Conservation (phyloP, 2,797 vertebrate species). For the Taeniopygia guttata region DNA sequence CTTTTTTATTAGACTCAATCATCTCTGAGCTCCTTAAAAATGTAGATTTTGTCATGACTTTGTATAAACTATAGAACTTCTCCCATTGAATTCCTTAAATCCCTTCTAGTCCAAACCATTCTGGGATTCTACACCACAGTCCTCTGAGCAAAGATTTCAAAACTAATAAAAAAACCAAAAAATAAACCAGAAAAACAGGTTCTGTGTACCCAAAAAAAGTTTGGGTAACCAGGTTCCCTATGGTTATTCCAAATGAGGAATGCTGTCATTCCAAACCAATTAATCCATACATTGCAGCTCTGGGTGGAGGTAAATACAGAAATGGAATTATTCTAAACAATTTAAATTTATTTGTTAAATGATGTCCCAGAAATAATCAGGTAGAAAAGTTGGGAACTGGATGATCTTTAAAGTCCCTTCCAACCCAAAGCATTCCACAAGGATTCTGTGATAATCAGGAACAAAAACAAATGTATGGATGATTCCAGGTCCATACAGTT, state of each 20-base stretch:
- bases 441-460: not conserved
- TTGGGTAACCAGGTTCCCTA: not conserved
- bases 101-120: not conserved
- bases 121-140: not conserved
- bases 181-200: not conserved
- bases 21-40: not conserved
- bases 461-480: not conserved
- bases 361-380: not conserved
- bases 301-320: not conserved
- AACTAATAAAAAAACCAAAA: not conserved
- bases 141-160: not conserved
- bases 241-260: not conserved
- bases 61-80: not conserved
- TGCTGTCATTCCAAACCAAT: not conserved
- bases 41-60: not conserved
- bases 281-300: not conserved
- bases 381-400: not conserved
- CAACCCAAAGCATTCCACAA: not conserved
- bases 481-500: not conserved
- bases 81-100: not conserved
- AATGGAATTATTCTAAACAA: not conserved
- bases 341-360: not conserved
- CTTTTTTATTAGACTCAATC: not conserved
- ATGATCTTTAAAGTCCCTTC: not conserved
- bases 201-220: not conserved